A percentile compares a stretch with the other conserved stretches of the same genome.
These are phyloP conservation scores for Tachycineta bicolor DNA, from an alignment of 2,113 vertebrate species.

Conservation along the genomic window DNA sequence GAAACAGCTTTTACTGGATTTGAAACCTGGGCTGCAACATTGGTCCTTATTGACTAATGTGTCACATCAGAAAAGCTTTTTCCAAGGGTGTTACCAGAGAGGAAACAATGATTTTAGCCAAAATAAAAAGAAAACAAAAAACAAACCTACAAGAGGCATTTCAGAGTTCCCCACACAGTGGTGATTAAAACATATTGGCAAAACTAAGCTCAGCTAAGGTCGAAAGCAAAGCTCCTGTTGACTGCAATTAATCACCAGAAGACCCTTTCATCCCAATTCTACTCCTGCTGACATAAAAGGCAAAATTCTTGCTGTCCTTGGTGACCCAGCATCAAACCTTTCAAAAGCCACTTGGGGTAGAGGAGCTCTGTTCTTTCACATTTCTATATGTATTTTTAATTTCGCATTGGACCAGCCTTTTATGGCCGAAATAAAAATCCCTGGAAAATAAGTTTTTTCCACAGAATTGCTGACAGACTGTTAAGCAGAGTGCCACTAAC, in stretches of 20 bases:
- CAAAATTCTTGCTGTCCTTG: not conserved
- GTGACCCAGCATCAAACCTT: not conserved
- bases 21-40: not conserved
- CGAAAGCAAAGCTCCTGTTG: conserved; percentile 20
- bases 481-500: conserved; percentile 38
- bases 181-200: not conserved
- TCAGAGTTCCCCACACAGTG: not conserved
- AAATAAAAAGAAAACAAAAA: not conserved
- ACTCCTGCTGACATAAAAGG: not conserved
- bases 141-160: not conserved
- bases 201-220: not conserved
- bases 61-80: not conserved
- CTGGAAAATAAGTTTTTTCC: conserved; percentile 2
- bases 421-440: not conserved
- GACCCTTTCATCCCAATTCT: not conserved
- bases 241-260: conserved; percentile 23
- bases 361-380: not conserved
- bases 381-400: not conserved
- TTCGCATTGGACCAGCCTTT: not conserved
- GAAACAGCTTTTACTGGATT: not conserved
- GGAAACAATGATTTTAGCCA: not conserved
- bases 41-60: not conserved
- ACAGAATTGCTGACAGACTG: conserved; percentile 31
- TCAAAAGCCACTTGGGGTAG: not conserved
- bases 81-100: not conserved